Evolutionary conservation across 2,888 invertebrate species (phyloP).

Genomic region (Eupeodes luniger): DNA sequence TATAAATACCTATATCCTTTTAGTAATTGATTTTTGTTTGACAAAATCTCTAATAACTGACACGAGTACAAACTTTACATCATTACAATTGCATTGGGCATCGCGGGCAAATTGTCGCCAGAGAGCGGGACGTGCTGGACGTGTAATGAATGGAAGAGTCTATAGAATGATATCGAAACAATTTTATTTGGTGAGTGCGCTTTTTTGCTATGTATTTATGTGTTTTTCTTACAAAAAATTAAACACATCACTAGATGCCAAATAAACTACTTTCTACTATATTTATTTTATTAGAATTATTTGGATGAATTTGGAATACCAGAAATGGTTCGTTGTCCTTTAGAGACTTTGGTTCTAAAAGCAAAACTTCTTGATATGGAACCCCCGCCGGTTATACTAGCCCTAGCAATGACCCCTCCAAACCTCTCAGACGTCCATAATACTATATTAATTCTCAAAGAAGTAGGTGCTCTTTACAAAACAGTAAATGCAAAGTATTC

Average conservation of each 20-base stretch:
- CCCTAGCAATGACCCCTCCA: conserved; percentile 94
- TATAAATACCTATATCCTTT: conserved; percentile 19
- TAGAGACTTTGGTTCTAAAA: conserved; percentile 91
- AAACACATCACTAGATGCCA: too few relatives aligned
- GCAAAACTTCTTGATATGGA: conserved; percentile 93
- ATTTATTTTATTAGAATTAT: conserved; percentile 81
- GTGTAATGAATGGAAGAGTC: conserved; percentile 93
- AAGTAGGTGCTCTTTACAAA: conserved; percentile 92
- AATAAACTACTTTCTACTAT: background rate
- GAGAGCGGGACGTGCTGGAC: conserved; percentile 95
- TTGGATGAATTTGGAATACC: conserved; percentile 87
- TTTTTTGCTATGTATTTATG: too few relatives aligned
- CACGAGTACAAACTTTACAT: conserved; percentile 87
- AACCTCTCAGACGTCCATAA: conserved; percentile 91
- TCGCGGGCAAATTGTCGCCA: conserved; percentile 95
- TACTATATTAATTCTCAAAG: conserved; percentile 92
- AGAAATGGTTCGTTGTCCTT: conserved; percentile 92
- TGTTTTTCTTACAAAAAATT: too few relatives aligned
- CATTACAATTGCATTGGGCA: conserved; percentile 93
- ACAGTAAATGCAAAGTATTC: conserved; percentile 85
- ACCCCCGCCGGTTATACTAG: conserved; percentile 91
- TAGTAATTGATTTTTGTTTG: conserved; percentile 96
- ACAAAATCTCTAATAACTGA: conserved; percentile 93
- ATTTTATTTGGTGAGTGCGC: conserved; percentile 87
- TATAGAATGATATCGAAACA: conserved; percentile 90